Evolutionary conservation across 2,888 invertebrate genomes (phyloP), one percentile per base, ranked within the genome.

Genomic region (Xestia sexstrigata): DNA sequence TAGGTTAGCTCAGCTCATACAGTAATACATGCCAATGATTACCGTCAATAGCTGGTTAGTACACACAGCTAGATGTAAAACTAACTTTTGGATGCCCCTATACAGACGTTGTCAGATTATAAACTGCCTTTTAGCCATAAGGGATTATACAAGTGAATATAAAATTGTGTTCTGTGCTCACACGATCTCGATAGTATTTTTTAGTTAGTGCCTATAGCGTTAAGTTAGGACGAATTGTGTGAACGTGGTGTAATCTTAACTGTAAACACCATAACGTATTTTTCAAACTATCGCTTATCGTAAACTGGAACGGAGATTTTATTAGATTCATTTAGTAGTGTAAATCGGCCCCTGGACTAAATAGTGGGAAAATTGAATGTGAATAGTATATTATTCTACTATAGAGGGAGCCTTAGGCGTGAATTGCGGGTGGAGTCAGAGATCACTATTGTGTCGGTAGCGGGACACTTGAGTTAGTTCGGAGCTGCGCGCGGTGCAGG

Each of bases 121-220:
- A 82, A n/a, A 92, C 92, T 94, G 95, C 95, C 95, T 96, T 96
- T 93, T 96, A 95, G 95, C 92, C 87, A 84, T 95, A 95, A 95
- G 94, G 93, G 91, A 90, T 92, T 93, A 90, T 91, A 94, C 91
- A 93, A 91, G 89, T 91, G 91, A 91, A 90, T 91, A 87, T 88
- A 89, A 90, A 91, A 93, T 94, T 95, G 95, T 96, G 96, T 96
- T 96, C 96, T 94, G 94, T 96, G 95, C 96, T 96, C 96, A 96
- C 93, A 93, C 94, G 96, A 96, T 96, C 96, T 96, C 96, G 95
- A 94, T 96, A 96, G 96, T 95, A 94, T 94, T 94, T 88, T 95
- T 96, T 96, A 96, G 96, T 96, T 95, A 96, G 95, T 94, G 95
- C 94, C 94, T 95, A 87, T 95, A 95, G 94, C 85, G 90, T 93